Percentiles rank a stretch among this genome's conserved stretches.
These are phyloP conservation scores for Pelusios castaneus DNA, from an alignment of 2,113 vertebrate species.

Conservation along the genomic window DNA sequence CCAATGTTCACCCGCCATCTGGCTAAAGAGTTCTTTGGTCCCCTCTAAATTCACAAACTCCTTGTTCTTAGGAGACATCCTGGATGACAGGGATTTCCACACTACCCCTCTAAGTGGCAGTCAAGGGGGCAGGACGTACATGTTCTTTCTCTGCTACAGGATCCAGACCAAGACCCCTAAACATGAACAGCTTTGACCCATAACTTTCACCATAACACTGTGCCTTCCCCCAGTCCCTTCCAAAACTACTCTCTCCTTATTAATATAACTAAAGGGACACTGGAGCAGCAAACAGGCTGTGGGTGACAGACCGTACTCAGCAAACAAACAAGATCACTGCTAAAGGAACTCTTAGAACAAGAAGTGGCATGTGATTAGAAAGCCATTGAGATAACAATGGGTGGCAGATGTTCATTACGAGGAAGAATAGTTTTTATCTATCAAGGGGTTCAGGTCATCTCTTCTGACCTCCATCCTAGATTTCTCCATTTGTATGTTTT, in stretches of 20 bases:
- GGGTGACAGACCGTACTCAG: neutral
- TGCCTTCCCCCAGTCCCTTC: accelerated
- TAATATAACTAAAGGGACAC: neutral
- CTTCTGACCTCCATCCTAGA: neutral
- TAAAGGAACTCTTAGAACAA: neutral
- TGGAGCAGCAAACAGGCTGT: neutral
- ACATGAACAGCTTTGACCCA: neutral
- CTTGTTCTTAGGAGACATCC: neutral
- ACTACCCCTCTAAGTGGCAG: accelerated
- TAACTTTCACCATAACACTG: neutral
- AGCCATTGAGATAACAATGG: neutral
- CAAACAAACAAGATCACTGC: neutral
- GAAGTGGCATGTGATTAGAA: neutral
- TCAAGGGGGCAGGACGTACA: neutral
- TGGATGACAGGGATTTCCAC: neutral
- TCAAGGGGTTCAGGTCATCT: slow-evolving; percentile 15
- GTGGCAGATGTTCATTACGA: neutral
- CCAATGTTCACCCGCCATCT: neutral
- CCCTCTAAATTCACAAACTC: neutral
- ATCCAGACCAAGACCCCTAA: accelerated
- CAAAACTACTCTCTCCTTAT: accelerated
- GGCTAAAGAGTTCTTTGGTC: neutral
- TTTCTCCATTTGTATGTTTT: neutral
- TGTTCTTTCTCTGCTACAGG: accelerated
- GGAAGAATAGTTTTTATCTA: slow-evolving; percentile 31